Percentiles rank a stretch among this genome's conserved stretches.
Conservation (phyloP, 2,113 vertebrate genomes). For the Cyanoramphus novaezelandiae region DNA sequence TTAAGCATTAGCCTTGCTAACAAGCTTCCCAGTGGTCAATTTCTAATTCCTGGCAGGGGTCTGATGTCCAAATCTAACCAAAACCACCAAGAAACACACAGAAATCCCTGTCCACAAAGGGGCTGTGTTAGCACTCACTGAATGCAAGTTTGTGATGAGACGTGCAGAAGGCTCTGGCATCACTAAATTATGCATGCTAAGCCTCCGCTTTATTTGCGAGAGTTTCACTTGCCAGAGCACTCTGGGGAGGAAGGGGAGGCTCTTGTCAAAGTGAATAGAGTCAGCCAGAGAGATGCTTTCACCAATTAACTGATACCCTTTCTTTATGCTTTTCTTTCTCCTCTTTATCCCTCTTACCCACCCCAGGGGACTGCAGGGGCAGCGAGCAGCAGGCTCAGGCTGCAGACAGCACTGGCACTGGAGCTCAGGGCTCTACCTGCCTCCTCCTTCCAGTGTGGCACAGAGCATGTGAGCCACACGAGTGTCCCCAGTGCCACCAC, state of each 20-base stretch:
- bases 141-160: constrained; percentile 21
- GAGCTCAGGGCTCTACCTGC: not conserved
- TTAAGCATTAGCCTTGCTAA: not conserved
- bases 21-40: not conserved
- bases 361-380: accelerated
- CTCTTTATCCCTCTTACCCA: not conserved
- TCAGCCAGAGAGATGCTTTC: not conserved
- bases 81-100: not conserved
- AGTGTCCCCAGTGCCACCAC: not conserved
- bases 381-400: not conserved
- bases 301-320: not conserved
- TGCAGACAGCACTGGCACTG: accelerated
- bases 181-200: constrained; percentile 51
- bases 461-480: not conserved
- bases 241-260: constrained; percentile 5
- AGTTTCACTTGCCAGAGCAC: constrained; percentile 21
- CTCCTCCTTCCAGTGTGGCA: not conserved
- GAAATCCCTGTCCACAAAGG: not conserved
- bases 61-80: not conserved
- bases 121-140: constrained; percentile 3
- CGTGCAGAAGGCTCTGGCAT: not conserved
- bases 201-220: not conserved
- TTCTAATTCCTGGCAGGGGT: not conserved
- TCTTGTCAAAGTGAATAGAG: not conserved
- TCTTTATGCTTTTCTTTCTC: not conserved